Conservation (phyloP, 2,888 invertebrate genomes). For the Campoletis raptor region DNA sequence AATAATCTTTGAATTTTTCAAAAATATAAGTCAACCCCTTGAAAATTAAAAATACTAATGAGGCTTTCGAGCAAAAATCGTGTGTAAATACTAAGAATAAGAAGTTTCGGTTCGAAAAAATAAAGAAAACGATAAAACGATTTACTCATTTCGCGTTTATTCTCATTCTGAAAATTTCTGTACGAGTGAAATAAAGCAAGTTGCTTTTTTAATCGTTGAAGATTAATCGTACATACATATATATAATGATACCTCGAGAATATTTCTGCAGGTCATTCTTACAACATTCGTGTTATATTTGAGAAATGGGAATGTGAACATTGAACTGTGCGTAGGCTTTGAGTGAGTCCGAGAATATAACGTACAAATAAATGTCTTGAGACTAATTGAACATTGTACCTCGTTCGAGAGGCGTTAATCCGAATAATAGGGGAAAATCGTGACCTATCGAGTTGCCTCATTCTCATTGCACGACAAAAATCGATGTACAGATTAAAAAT, state of each 20-base stretch:
- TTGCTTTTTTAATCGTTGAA: neutral
- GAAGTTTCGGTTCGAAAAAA: neutral
- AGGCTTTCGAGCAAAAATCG: neutral
- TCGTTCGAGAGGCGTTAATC: slow-evolving; percentile 30
- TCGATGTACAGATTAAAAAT: neutral
- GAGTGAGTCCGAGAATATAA: slow-evolving; percentile 30
- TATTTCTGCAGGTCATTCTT: slow-evolving; percentile 46
- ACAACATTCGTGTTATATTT: slow-evolving; percentile 29
- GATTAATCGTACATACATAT: neutral
- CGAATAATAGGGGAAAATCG: slow-evolving; percentile 20
- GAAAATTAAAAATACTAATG: neutral
- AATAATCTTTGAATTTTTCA: neutral
- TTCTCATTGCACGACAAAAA: slow-evolving; percentile 1
- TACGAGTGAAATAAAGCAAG: neutral
- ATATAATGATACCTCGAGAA: neutral
- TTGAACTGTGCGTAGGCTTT: slow-evolving; percentile 60
- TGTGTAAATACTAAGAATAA: neutral
- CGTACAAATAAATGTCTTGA: slow-evolving; percentile 8
- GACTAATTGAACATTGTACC: slow-evolving; percentile 53
- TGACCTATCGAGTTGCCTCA: neutral
- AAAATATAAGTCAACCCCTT: neutral
- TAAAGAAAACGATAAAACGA: neutral
- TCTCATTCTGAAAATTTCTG: neutral
- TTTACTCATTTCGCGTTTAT: neutral
- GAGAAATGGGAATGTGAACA: slow-evolving; percentile 42